Evolutionary conservation across 2,797 vertebrate genomes (phyloP), one percentile per base, ranked within the genome.

Genomic region (Oreochromis grahami): DNA sequence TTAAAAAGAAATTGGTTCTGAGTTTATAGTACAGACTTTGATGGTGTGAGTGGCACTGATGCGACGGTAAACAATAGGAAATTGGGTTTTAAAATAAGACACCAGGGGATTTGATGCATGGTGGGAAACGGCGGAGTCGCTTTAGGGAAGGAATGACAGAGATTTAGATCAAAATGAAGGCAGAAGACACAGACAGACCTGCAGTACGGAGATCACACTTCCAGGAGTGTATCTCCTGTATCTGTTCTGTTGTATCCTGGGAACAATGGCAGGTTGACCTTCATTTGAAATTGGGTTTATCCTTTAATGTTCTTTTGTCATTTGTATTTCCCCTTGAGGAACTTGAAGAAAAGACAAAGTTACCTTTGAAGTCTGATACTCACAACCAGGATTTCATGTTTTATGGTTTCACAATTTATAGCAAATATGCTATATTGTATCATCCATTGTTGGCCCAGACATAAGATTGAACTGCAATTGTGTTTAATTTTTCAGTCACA

Each of bases 61-160:
- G 84, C 34, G 10, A 74, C 7, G 10, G 89, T 90, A 91, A 93
- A 90, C 85, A 92, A 90, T 34, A 26, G 82, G 85, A 91, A 90
- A 93, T 91, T 84, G 90, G 51, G 77, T 93, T 91, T 93, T 88
- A 58, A 86, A 87, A 89, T 84, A 80, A 91, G 88, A 83, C 84
- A 43, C 32, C 43, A 0, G 60, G 83, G 81, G 90, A 88, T 89
- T 81, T 87, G 81, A 91, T 36, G 87, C 88, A 77, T 34, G 77
- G 48, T 34, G 53, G 81, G 72, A 77, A 86, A 60, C 1, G 5
- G 48, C 4, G 8, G 63, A 51, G 70, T 74, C 7, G 26, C 70
- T 74, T 74, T 32, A 76, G 34, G 72, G 76, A 9, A 55, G 34
- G 41, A 80, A 72, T 26, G 80, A 86, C 80, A 43, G 53, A 53